These are phyloP conservation scores for Ciconia maguari DNA, from an alignment of 2,113 vertebrate species.

Conservation along the genomic window DNA sequence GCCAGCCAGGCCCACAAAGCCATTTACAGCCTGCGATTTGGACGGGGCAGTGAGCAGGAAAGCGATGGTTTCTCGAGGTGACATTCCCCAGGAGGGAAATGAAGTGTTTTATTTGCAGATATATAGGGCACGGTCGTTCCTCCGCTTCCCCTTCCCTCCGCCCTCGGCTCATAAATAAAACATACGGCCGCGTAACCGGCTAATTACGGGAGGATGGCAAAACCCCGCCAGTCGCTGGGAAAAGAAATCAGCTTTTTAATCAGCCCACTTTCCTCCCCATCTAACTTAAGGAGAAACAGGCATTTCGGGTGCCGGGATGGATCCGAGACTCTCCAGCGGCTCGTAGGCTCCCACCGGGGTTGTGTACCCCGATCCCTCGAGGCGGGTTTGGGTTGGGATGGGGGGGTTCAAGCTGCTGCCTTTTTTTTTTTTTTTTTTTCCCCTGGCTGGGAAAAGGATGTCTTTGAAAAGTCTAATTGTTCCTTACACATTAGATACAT, in stretches of 20 bases:
- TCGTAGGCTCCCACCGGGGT: not conserved
- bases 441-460: conserved; percentile 45
- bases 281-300: not conserved
- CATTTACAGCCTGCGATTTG: conserved; percentile 60
- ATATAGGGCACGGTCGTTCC: conserved; percentile 62
- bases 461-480: conserved; percentile 43
- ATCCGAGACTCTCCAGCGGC: not conserved
- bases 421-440: no score
- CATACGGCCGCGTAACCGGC: conserved; percentile 64
- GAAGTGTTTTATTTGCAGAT: conserved; percentile 65
- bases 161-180: conserved; percentile 69
- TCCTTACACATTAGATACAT: conserved; percentile 60
- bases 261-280: conserved; percentile 7
- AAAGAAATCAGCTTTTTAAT: conserved; percentile 53
- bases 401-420: not conserved
- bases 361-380: not conserved
- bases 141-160: conserved; percentile 57
- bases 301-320: not conserved
- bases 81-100: conserved; percentile 67
- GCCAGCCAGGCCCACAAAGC: conserved; percentile 53
- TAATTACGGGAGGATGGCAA: conserved; percentile 68
- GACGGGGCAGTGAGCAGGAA: conserved; percentile 62
- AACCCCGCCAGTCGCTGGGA: conserved; percentile 48
- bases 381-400: not conserved
- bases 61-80: conserved; percentile 61